Percentiles rank a stretch among this genome's conserved stretches.
Evolutionary conservation across 1,140 invertebrate genomes (phyloP).

Genomic region (Globodera ellingtonae): DNA sequence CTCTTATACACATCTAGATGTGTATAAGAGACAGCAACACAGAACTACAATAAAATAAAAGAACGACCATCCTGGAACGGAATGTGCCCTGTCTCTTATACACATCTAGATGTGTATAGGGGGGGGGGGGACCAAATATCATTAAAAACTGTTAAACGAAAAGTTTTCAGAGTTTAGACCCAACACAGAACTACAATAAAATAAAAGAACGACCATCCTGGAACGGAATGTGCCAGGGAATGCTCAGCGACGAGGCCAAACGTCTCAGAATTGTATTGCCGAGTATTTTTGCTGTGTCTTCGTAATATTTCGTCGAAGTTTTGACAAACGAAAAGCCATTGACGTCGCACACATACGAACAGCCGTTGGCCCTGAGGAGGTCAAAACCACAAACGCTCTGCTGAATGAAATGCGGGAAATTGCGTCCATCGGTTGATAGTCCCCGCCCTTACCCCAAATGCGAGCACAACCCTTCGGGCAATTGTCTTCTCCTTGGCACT

Average conservation of each 20-base stretch:
- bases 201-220: conserved; percentile 40
- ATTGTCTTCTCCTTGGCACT: conserved; percentile 98
- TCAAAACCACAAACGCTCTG: conserved; percentile 99
- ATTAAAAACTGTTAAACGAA: neutral
- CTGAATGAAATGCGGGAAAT: conserved; percentile 56
- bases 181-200: neutral
- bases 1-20: too few relatives aligned
- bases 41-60: too few relatives aligned
- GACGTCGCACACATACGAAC: conserved; percentile 93
- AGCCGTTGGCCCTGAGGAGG: conserved; percentile 91
- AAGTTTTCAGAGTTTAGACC: neutral
- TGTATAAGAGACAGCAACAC: too few relatives aligned
- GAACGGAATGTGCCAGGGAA: conserved; percentile 60
- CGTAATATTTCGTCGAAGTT: conserved; percentile 99
- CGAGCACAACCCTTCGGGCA: conserved; percentile 92
- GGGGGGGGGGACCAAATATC: conserved; percentile 71
- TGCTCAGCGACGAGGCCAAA: conserved; percentile 68
- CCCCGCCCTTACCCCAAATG: conserved; percentile 77
- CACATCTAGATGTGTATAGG: too few relatives aligned
- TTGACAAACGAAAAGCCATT: conserved; percentile 99
- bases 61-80: too few relatives aligned
- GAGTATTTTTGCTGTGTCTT: conserved; percentile 96
- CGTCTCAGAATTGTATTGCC: conserved; percentile 66
- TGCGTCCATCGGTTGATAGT: neutral
- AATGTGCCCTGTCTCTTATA: too few relatives aligned